phyloP scores from a whole-genome alignment of 2,888 invertebrate genomes.

The Tetragonula carbonaria region DNA sequence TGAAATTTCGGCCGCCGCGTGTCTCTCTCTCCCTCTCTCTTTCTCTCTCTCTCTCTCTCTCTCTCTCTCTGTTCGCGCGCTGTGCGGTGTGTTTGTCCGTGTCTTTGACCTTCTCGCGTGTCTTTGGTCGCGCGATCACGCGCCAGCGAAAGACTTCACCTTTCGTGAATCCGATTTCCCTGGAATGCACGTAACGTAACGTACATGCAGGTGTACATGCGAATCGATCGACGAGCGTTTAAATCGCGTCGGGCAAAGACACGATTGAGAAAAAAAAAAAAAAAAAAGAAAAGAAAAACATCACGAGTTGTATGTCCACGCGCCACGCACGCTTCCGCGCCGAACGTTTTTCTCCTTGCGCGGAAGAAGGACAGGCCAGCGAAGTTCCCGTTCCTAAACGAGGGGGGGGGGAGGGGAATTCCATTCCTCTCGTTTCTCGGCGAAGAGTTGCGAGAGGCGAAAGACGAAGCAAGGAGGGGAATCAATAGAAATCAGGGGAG shows the following conservation, averaged over 20 bases:
- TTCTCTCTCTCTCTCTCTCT: not conserved
- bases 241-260: not conserved
- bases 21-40: not conserved
- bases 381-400: conserved; percentile 38
- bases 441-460: not conserved
- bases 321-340: too few species aligned
- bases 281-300: too few species aligned
- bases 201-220: too few species aligned
- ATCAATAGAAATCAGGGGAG: conserved; percentile 71
- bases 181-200: too few species aligned
- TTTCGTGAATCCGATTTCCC: not conserved
- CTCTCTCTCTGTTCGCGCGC: too few species aligned
- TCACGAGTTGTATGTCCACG: too few species aligned
- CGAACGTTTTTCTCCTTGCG: too few species aligned
- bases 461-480: conserved; percentile 41
- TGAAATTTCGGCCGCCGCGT: conserved; percentile 57
- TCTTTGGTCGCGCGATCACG: not conserved
- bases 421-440: not conserved
- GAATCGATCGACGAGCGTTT: not conserved
- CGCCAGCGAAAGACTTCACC: not conserved
- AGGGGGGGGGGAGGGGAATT: not conserved
- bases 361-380: conserved; percentile 24
- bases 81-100: not conserved
- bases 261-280: too few species aligned
- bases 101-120: conserved; percentile 2